Evolutionary conservation across 2,888 invertebrate species (phyloP).

Genomic region (Coleophora deauratella): DNA sequence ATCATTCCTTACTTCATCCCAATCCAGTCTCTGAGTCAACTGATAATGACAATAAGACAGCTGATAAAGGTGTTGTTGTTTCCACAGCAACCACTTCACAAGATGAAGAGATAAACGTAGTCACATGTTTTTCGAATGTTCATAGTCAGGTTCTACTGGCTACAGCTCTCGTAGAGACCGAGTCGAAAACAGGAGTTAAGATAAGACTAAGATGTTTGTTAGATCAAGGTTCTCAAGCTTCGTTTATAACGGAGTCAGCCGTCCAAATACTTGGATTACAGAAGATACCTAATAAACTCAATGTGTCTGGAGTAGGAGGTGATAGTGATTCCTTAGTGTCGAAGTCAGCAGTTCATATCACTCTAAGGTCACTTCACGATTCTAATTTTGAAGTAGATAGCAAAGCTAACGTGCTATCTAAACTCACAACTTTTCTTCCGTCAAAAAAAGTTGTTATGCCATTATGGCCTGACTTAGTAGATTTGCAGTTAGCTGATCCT

Average conservation of each 20-base stretch:
- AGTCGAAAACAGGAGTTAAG: slow-evolving; percentile 8
- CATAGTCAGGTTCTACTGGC: too few relatives aligned
- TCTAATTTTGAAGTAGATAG: slow-evolving; percentile 8
- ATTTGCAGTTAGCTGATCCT: neutral
- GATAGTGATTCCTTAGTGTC: slow-evolving; percentile 7
- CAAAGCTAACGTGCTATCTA: slow-evolving; percentile 12
- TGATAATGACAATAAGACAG: neutral
- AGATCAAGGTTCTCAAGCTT: slow-evolving; percentile 21
- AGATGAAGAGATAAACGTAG: neutral
- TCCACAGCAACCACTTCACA: neutral
- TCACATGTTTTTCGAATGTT: slow-evolving; percentile 5
- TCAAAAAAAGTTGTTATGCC: slow-evolving; percentile 6
- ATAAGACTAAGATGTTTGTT: slow-evolving; percentile 15
- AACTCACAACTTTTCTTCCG: slow-evolving; percentile 12
- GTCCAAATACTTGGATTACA: slow-evolving; percentile 13
- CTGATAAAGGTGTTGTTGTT: neutral
- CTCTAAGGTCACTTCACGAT: slow-evolving; percentile 11
- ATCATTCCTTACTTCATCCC: slow-evolving; percentile 17
- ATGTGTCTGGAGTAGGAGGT: slow-evolving; percentile 14
- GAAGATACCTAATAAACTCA: slow-evolving; percentile 3
- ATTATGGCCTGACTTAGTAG: neutral
- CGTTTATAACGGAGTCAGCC: slow-evolving; percentile 18
- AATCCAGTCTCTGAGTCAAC: neutral
- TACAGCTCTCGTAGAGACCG: slow-evolving; percentile 16
- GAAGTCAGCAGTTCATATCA: slow-evolving; percentile 11